Evolutionary conservation across 2,888 invertebrate genomes (phyloP).

Genomic region (Deroplatys truncata): DNA sequence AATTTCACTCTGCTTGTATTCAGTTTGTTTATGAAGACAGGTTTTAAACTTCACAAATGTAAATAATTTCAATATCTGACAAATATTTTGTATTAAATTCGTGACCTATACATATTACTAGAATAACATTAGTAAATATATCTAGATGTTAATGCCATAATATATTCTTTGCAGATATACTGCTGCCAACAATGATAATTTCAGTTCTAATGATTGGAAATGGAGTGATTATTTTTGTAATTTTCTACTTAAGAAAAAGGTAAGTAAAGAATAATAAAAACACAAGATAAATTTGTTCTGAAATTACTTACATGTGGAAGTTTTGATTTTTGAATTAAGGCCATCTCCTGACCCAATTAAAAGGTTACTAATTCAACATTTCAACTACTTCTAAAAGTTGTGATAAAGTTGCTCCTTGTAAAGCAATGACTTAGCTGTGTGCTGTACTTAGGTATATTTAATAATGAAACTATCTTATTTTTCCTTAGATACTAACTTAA

Average conservation of each 20-base stretch:
- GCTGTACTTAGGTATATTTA: too few species aligned
- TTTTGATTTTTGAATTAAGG: neutral
- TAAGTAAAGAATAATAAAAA: constrained; percentile 37
- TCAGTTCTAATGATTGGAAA: constrained; percentile 67
- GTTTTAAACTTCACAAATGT: too few species aligned
- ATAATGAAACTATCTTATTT: too few species aligned
- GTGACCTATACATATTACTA: too few species aligned
- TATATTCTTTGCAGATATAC: constrained; percentile 55
- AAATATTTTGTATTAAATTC: too few species aligned
- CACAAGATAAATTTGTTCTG: neutral
- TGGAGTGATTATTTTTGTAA: constrained; percentile 67
- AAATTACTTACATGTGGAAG: neutral
- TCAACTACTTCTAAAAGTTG: neutral
- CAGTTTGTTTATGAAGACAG: too few species aligned
- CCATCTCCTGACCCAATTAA: neutral
- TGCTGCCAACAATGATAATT: constrained; percentile 68
- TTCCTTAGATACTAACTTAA: too few species aligned
- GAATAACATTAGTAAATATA: too few species aligned
- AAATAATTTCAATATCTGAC: too few species aligned
- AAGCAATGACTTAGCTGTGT: neutral
- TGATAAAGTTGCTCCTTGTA: neutral
- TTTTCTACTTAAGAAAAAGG: constrained; percentile 69
- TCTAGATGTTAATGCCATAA: neutral
- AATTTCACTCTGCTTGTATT: too few species aligned
- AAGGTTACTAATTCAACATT: neutral